These are phyloP conservation scores for Eciton burchellii DNA, from an alignment of 1,140 invertebrate species.

Conservation along the genomic window DNA sequence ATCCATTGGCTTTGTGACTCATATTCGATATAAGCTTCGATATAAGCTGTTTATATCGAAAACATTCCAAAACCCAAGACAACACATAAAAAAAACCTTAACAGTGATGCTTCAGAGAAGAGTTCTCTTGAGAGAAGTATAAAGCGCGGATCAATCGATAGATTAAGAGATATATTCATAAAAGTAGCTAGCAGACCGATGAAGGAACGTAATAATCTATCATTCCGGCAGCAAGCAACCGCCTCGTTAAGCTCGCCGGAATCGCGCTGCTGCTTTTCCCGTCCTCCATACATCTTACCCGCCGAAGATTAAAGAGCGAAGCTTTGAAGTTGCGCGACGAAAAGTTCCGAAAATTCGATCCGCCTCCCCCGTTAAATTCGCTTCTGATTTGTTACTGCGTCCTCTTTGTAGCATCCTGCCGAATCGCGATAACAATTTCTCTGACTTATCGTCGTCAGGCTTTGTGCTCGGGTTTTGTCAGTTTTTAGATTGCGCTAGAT, in stretches of 20 bases:
- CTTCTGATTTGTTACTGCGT: conserved; percentile 37
- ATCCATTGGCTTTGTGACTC: too few species aligned
- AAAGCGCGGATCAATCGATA: not conserved
- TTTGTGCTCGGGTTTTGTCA: not conserved
- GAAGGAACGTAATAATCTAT: conserved; percentile 44
- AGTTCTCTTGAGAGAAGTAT: not conserved
- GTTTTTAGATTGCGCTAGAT: not conserved
- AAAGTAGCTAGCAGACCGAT: not conserved
- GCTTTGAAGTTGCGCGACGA: conserved; percentile 39
- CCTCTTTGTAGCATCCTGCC: not conserved
- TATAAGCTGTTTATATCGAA: too few species aligned
- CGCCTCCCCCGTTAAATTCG: conserved; percentile 44
- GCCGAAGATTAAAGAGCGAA: conserved; percentile 55
- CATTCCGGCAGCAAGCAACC: conserved; percentile 5
- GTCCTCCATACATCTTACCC: conserved; percentile 18
- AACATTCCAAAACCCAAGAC: too few species aligned
- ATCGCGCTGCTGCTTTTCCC: conserved; percentile 47
- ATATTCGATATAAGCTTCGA: too few species aligned
- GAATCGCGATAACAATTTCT: conserved; percentile 15
- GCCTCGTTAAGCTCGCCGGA: conserved; percentile 4
- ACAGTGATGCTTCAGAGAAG: too few species aligned
- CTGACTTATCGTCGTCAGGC: not conserved
- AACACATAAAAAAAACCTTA: too few species aligned
- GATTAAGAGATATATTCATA: not conserved
- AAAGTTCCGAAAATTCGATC: conserved; percentile 53